Evolutionary conservation across 2,888 invertebrate genomes (phyloP).

Genomic region (Heliconius cydno): DNA sequence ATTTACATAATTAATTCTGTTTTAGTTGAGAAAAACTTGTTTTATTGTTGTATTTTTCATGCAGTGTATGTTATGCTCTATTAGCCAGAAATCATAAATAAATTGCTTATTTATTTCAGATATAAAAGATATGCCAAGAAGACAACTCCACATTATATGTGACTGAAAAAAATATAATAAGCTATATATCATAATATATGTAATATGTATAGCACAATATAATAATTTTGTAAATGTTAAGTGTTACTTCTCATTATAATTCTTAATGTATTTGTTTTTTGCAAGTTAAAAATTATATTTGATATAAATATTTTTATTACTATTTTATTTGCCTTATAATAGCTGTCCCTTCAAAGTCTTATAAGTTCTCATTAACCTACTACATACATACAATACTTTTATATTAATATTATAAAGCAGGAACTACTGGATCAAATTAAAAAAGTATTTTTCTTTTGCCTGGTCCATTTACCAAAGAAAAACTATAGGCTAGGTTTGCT

Average conservation of each 20-base stretch:
- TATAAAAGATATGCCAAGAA: slow-evolving; percentile 6
- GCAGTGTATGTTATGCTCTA: background rate
- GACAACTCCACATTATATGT: background rate
- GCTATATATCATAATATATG: background rate
- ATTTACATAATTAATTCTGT: slow-evolving; percentile 19
- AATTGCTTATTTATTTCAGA: slow-evolving; percentile 5
- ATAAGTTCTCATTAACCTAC: background rate
- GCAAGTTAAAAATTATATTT: background rate
- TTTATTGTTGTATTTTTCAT: slow-evolving; percentile 9
- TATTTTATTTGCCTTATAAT: background rate
- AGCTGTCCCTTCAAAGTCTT: background rate
- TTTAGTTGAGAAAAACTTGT: background rate
- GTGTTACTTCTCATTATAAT: background rate
- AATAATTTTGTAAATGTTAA: slow-evolving; percentile 10
- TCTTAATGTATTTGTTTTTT: background rate
- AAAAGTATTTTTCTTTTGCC: too few species aligned
- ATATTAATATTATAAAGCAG: background rate
- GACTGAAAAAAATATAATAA: background rate
- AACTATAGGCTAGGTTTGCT: too few species aligned
- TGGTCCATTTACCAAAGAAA: too few species aligned
- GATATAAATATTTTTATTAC: background rate
- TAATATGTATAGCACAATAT: slow-evolving; percentile 2
- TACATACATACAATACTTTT: background rate
- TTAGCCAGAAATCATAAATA: background rate
- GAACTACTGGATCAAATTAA: too few species aligned